Conservation (phyloP, 2,888 invertebrate genomes). For the Frankliniella intonsa region DNA sequence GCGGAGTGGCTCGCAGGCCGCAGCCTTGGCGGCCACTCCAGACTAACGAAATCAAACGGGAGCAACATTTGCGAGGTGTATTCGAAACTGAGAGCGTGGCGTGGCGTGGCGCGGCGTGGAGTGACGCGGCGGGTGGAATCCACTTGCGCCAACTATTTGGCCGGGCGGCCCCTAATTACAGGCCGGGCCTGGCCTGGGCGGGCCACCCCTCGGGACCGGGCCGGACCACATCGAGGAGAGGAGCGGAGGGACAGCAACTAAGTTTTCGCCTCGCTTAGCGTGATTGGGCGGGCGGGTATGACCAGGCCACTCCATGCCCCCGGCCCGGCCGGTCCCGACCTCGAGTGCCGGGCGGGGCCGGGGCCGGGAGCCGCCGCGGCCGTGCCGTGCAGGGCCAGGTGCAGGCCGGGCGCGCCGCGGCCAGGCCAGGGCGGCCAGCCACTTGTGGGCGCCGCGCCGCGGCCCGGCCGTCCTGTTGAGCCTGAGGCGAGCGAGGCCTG, state of each 20-base stretch:
- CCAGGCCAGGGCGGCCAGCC: not conserved
- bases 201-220: too few relatives aligned
- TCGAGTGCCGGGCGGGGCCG: not conserved
- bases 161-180: not conserved
- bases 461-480: not conserved
- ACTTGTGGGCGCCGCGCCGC: not conserved
- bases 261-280: not conserved
- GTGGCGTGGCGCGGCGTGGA: not conserved
- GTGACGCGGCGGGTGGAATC: not conserved
- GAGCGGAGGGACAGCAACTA: not conserved
- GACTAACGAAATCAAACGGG: slow-evolving; percentile 9
- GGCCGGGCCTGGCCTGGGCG: not conserved
- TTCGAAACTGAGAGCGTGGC: not conserved
- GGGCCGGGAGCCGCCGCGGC: not conserved
- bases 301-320: too few relatives aligned
- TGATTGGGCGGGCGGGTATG: not conserved
- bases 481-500: not conserved
- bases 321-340: not conserved
- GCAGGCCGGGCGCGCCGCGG: not conserved
- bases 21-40: not conserved
- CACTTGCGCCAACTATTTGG: slow-evolving; percentile 13
- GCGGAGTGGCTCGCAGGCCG: not conserved
- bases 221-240: not conserved
- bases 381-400: not conserved
- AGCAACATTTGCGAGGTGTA: too few relatives aligned